Evolutionary conservation across 2,888 invertebrate genomes (phyloP), one percentile per base, ranked within the genome.

Genomic region (Metellina segmentata): DNA sequence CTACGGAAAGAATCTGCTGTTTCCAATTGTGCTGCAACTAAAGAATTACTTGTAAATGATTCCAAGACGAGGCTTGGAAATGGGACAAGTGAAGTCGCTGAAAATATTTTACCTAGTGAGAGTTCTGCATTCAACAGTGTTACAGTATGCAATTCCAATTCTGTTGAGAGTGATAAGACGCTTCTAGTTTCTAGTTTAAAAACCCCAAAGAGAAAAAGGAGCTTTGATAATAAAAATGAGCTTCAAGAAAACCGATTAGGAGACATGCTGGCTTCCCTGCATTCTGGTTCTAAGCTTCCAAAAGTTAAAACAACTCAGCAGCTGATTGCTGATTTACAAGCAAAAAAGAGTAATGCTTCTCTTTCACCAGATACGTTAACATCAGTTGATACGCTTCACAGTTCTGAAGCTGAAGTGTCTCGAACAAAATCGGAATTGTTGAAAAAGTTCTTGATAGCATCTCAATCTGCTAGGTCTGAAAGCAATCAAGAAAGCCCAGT

Each of bases 221-320:
- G 83, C 74, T 81, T 85, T 75, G 91, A 91, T 53, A 90, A 85
- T 70, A 90, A 86, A 89, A 81, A 83, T 81, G 89, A 89, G 81
- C 79, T 85, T 81, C 90, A 85, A 53, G 93, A 92, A 81, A 77
- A 81, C 69, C 51, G 78, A 69, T 49, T 90, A 70, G 86, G 82
- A 51, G 92, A 91, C 20, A 90, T 88, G 85, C 19, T 89, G 87
- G 85, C 91, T 81, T 81, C 92, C 49, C 51, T 90, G 78, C 81
- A 89, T 53, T 85, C 90, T 61, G 86, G 91, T 75, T 82, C 94
- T 82, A 94, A 94, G 92, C 94, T 96, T 94, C 96, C 96, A 34
- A 95, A 95, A 94, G 95, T 97, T 79, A 97, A 97, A 95, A 97
- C 97, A 51, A 98, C 98, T 0, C 97, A 97, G 94, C 97, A 98